These are phyloP conservation scores for Lithophane socia DNA, from an alignment of 2,888 invertebrate genomes.

Conservation along the genomic window DNA sequence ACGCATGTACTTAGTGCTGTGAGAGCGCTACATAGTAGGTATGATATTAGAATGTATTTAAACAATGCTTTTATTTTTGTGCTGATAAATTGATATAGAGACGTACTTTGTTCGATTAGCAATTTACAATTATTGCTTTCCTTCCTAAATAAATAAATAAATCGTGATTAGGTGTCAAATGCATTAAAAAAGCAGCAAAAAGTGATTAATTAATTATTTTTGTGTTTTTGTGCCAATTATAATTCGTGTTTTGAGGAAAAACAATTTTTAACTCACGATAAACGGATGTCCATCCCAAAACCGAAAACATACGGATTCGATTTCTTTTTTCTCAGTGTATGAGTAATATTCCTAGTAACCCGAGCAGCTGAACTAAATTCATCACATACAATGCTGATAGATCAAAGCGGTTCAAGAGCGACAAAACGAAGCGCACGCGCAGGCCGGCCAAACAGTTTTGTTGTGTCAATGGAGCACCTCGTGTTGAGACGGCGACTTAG, in stretches of 20 bases:
- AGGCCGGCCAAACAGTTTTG: constrained; percentile 42
- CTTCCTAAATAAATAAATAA: no score
- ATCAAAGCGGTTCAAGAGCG: constrained; percentile 49
- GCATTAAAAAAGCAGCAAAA: not conserved
- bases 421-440: constrained; percentile 49
- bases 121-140: not conserved
- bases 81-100: no score
- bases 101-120: not conserved
- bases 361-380: constrained; percentile 55
- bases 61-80: not conserved
- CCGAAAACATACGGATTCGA: not conserved
- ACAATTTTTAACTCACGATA: not conserved
- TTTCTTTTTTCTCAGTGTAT: constrained; percentile 14
- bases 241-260: not conserved
- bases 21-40: not conserved
- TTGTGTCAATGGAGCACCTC: constrained; percentile 56
- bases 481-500: constrained; percentile 4
- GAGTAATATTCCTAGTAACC: constrained; percentile 57
- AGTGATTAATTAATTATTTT: not conserved
- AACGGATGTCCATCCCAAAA: constrained; percentile 2
- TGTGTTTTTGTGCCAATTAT: not conserved
- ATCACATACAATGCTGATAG: constrained; percentile 55
- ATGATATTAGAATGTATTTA: no score
- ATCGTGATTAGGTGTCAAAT: not conserved
- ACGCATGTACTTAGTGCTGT: not conserved